Conservation (phyloP, 2,797 vertebrate species). For the Kryptopterus vitreolus region DNA sequence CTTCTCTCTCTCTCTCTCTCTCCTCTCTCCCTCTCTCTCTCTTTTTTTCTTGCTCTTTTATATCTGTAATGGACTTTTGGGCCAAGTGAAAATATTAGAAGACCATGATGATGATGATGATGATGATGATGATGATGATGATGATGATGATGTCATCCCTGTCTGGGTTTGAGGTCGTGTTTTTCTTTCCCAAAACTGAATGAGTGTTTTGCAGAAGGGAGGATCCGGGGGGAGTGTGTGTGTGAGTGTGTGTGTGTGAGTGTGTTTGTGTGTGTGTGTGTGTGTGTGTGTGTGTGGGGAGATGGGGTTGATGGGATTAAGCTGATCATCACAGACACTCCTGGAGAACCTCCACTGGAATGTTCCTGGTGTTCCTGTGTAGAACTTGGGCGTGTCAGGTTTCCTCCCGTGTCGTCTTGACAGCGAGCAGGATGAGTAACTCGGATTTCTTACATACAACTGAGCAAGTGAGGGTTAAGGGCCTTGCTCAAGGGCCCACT, state of each 20-base stretch:
- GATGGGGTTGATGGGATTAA: slow-evolving; percentile 38
- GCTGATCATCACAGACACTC: slow-evolving; percentile 32
- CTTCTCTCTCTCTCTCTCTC: no score
- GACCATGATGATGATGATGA: neutral
- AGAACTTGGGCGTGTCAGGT: neutral
- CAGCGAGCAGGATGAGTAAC: slow-evolving; percentile 29
- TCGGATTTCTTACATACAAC: slow-evolving; percentile 6
- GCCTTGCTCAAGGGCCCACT: no score
- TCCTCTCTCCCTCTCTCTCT: no score
- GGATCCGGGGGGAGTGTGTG: slow-evolving; percentile 1
- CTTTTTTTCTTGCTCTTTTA: slow-evolving; percentile 26
- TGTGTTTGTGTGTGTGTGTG: neutral
- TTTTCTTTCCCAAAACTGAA: neutral
- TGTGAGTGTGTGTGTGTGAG: neutral
- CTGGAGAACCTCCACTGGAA: slow-evolving; percentile 15
- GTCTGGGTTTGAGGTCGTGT: slow-evolving; percentile 15
- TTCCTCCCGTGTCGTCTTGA: slow-evolving; percentile 39
- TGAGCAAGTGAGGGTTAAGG: no score
- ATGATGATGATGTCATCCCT: neutral
- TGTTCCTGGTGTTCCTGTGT: neutral
- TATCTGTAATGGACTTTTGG: slow-evolving; percentile 42
- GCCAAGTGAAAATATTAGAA: neutral
- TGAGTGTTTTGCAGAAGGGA: slow-evolving; percentile 8
- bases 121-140: neutral
- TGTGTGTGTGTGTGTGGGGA: neutral